These are phyloP conservation scores for Listronotus oregonensis DNA, from an alignment of 1,140 invertebrate species.

Conservation along the genomic window DNA sequence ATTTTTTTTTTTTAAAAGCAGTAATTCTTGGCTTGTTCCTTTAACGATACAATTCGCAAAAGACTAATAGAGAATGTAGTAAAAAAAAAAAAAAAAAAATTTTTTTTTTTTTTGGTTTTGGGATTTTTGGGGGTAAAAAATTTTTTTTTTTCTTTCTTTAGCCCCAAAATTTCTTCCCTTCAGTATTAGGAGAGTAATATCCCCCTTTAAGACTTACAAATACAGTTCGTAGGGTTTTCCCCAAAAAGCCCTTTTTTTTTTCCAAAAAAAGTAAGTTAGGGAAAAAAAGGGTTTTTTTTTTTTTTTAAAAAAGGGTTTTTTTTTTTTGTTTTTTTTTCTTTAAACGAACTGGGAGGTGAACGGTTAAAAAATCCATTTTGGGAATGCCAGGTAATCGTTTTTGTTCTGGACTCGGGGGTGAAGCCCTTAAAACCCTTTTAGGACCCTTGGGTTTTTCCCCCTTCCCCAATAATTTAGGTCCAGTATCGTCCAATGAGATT, in stretches of 20 bases:
- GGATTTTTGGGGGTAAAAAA: not conserved
- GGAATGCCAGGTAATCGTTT: constrained; percentile 60
- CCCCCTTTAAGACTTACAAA: constrained; percentile 42
- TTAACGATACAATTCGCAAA: constrained; percentile 33
- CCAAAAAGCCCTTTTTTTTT: constrained; percentile 17
- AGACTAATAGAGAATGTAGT: constrained; percentile 49
- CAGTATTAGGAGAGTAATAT: constrained; percentile 20
- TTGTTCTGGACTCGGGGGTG: constrained; percentile 60
- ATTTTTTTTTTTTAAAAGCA: constrained; percentile 32
- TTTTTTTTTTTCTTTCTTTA: constrained; percentile 16
- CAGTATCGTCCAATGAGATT: constrained; percentile 80
- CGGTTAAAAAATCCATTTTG: constrained; percentile 51
- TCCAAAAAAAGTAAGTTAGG: constrained; percentile 45
- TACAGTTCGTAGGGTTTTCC: constrained; percentile 46
- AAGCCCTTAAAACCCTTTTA: constrained; percentile 87
- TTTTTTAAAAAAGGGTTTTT: constrained; percentile 8
- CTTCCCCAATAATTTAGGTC: constrained; percentile 80
- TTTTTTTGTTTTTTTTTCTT: constrained; percentile 5
- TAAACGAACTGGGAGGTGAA: constrained; percentile 6
- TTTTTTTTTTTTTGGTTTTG: constrained; percentile 5
- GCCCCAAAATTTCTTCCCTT: not conserved
- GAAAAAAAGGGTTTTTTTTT: constrained; percentile 10
- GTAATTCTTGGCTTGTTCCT: constrained; percentile 42
- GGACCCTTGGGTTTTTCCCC: constrained; percentile 90
- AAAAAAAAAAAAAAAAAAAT: constrained; percentile 47